phyloP scores from a whole-genome alignment of 2,113 vertebrate genomes.

The Aegotheles bennettii region DNA sequence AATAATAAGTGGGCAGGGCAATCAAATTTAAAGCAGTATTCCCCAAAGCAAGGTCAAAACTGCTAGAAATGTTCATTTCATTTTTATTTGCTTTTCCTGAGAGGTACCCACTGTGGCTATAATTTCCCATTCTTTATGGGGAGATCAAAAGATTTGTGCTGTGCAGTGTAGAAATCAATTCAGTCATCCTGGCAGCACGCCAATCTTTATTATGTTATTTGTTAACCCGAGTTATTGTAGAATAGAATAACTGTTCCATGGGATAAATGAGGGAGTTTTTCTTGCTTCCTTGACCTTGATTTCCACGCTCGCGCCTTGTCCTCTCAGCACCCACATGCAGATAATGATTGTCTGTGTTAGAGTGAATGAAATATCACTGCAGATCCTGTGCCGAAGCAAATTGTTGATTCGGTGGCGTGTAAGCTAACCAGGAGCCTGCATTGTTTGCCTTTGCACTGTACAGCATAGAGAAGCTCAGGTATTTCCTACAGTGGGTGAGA shows the following conservation, averaged over 20 bases:
- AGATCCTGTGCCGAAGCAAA: not conserved
- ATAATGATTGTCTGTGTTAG: conserved; percentile 45
- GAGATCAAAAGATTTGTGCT: conserved; percentile 73
- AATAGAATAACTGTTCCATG: conserved; percentile 59
- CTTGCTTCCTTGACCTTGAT: conserved; percentile 58
- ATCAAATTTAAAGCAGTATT: conserved; percentile 67
- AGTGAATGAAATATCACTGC: conserved; percentile 52
- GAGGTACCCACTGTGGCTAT: conserved; percentile 64
- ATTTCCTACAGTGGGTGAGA: not conserved
- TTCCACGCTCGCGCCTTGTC: not conserved
- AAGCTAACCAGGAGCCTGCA: not conserved
- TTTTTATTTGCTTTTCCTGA: conserved; percentile 73
- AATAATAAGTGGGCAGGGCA: conserved; percentile 60
- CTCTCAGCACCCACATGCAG: conserved; percentile 38
- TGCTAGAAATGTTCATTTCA: conserved; percentile 66
- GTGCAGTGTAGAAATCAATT: conserved; percentile 61
- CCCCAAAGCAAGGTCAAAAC: conserved; percentile 60
- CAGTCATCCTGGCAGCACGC: conserved; percentile 59
- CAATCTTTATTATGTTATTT: conserved; percentile 71
- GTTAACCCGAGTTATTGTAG: conserved; percentile 65
- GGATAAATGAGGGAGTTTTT: conserved; percentile 50
- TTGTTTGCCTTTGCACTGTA: not conserved
- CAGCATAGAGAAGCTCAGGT: not conserved
- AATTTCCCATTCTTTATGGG: conserved; percentile 68
- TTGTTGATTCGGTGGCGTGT: not conserved